phyloP scores from a whole-genome alignment of 2,113 vertebrate species.

The Lepus americanus region DNA sequence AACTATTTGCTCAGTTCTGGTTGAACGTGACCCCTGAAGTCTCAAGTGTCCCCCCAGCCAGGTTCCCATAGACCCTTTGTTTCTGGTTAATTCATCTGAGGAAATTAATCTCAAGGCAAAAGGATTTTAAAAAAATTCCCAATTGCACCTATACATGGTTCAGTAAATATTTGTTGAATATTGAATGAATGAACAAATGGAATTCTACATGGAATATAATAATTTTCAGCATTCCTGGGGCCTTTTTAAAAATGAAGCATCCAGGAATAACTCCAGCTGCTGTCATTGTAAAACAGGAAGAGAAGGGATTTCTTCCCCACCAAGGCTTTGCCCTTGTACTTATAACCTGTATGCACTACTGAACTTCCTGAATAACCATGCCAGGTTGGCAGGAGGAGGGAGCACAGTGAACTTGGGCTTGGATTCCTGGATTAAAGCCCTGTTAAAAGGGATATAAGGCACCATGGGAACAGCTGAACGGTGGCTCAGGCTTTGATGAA shows the following conservation, averaged over 20 bases:
- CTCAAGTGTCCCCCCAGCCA: not conserved
- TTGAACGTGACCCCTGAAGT: not conserved
- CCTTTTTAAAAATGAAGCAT: constrained; percentile 26
- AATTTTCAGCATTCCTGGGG: constrained; percentile 6
- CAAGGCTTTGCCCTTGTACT: not conserved
- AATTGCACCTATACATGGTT: not conserved
- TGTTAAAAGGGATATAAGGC: not conserved
- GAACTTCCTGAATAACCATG: constrained; percentile 31
- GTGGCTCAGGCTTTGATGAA: constrained; percentile 23
- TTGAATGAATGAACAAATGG: not conserved
- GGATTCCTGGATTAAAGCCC: not conserved
- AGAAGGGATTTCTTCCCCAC: not conserved
- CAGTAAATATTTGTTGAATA: not conserved
- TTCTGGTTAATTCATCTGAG: constrained; percentile 13
- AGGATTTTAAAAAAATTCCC: not conserved
- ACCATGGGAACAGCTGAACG: not conserved
- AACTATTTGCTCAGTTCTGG: not conserved
- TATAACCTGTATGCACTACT: constrained; percentile 24
- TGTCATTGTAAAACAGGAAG: constrained; percentile 13
- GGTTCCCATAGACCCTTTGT: not conserved
- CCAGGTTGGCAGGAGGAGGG: not conserved
- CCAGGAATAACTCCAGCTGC: constrained; percentile 6
- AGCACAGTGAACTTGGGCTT: not conserved
- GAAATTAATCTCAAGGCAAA: constrained; percentile 44
- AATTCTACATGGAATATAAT: not conserved